Conservation (phyloP, 2,888 invertebrate genomes). For the Ectemnius lituratus region DNA sequence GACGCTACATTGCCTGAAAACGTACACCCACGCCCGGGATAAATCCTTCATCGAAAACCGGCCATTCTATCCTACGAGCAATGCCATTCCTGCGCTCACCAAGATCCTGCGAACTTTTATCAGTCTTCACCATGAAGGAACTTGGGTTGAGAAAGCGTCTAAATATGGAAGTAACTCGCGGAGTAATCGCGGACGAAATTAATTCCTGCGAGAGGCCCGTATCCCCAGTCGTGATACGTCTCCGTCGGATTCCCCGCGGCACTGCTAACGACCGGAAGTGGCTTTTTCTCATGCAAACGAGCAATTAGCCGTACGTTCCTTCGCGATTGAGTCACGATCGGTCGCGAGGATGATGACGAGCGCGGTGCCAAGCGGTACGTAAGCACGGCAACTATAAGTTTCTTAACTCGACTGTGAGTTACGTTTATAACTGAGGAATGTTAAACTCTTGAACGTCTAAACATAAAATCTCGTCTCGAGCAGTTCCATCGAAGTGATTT, state of each 20-base stretch:
- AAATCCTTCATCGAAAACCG: neutral
- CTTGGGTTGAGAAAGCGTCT: neutral
- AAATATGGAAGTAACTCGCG: too few species aligned
- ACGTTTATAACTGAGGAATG: too few species aligned
- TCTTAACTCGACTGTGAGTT: too few species aligned
- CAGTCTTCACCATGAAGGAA: neutral
- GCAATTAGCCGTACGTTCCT: slow-evolving; percentile 69
- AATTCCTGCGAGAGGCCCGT: slow-evolving; percentile 39
- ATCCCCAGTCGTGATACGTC: slow-evolving; percentile 29
- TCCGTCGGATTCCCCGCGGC: slow-evolving; percentile 47
- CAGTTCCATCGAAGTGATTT: too few species aligned
- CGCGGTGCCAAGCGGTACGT: slow-evolving; percentile 12
- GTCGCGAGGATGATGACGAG: slow-evolving; percentile 21
- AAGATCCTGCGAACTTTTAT: slow-evolving; percentile 7
- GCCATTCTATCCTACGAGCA: too few species aligned
- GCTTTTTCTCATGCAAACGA: slow-evolving; percentile 66
- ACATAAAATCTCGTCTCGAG: too few species aligned
- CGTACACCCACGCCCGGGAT: slow-evolving; percentile 7
- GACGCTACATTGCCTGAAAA: neutral
- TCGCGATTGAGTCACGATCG: slow-evolving; percentile 69
- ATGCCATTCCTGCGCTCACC: neutral
- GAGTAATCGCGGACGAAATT: too few species aligned
- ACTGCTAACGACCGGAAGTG: slow-evolving; percentile 53
- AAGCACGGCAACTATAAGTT: neutral
- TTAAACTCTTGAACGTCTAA: too few species aligned